Evolutionary conservation across 2,888 invertebrate genomes (phyloP).

Genomic region (Drosophila bunnanda): DNA sequence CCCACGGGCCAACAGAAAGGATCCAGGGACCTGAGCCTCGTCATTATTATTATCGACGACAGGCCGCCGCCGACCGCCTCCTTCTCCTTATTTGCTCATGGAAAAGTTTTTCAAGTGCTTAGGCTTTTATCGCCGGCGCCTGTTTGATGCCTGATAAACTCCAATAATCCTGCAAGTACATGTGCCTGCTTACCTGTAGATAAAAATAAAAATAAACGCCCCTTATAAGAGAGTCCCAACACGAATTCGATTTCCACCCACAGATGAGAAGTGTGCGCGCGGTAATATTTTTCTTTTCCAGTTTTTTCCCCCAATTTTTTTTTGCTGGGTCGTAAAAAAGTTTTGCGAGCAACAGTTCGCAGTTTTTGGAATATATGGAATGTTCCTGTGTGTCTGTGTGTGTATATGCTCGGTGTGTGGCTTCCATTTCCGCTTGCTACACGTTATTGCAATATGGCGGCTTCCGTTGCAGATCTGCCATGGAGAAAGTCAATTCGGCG

Average conservation of each 20-base stretch:
- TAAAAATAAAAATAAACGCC: conserved; percentile 70
- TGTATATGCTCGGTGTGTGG: conserved; percentile 31
- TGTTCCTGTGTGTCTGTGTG: conserved; percentile 13
- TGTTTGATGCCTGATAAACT: conserved; percentile 65
- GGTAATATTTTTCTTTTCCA: conserved; percentile 65
- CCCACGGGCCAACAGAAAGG: conserved; percentile 8
- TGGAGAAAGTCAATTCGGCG: conserved; percentile 57
- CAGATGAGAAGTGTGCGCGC: conserved; percentile 53
- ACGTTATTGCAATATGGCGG: conserved; percentile 79
- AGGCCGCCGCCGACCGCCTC: not conserved
- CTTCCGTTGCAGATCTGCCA: conserved; percentile 64
- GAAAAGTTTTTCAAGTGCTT: conserved; percentile 73
- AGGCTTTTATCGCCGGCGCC: conserved; percentile 68
- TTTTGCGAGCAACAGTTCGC: conserved; percentile 67
- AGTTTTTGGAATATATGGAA: conserved; percentile 26
- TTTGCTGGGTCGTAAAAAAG: conserved; percentile 63
- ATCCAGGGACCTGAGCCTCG: conserved; percentile 28
- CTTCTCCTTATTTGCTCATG: conserved; percentile 4
- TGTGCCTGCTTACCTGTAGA: conserved; percentile 70
- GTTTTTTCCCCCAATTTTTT: conserved; percentile 11
- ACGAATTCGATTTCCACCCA: conserved; percentile 70
- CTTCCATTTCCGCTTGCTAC: conserved; percentile 71
- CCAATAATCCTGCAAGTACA: conserved; percentile 67
- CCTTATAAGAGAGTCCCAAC: conserved; percentile 57
- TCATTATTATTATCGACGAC: conserved; percentile 72